A percentile compares a stretch with the other conserved stretches of the same genome.
These are phyloP conservation scores for Tipula lateralis DNA, from an alignment of 2,888 invertebrate genomes.

Conservation along the genomic window DNA sequence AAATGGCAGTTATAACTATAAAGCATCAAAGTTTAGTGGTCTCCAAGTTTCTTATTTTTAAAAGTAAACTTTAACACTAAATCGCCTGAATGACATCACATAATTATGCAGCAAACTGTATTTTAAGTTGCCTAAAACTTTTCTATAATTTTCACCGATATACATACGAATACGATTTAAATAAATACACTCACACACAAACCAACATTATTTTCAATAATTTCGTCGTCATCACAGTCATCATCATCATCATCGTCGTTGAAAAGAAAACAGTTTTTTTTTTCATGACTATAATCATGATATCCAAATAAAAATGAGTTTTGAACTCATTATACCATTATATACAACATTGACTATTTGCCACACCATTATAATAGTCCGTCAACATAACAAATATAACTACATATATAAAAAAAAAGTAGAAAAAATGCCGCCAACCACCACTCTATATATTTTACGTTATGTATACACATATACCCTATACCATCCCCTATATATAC, in stretches of 20 bases:
- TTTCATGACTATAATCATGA: constrained; percentile 4
- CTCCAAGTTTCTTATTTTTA: too few species aligned
- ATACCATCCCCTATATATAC: background rate
- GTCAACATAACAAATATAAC: constrained; percentile 19
- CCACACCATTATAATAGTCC: constrained; percentile 19
- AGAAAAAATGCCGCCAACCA: background rate
- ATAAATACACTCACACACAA: too few species aligned
- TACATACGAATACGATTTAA: too few species aligned
- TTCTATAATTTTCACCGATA: too few species aligned
- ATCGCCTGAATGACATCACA: too few species aligned
- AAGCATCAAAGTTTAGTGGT: too few species aligned
- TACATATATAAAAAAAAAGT: background rate
- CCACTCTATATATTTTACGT: background rate
- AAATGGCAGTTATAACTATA: too few species aligned
- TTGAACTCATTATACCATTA: constrained; percentile 24
- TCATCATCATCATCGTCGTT: background rate
- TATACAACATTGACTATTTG: constrained; percentile 19
- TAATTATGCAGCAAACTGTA: too few species aligned
- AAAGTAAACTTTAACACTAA: too few species aligned
- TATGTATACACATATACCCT: background rate
- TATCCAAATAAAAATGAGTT: constrained; percentile 19
- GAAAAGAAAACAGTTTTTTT: background rate
- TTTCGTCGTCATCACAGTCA: background rate
- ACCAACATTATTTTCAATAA: background rate
- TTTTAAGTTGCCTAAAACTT: too few species aligned